phyloP scores from a whole-genome alignment of 2,888 invertebrate species.

The Caenorhabditis panamensis region DNA sequence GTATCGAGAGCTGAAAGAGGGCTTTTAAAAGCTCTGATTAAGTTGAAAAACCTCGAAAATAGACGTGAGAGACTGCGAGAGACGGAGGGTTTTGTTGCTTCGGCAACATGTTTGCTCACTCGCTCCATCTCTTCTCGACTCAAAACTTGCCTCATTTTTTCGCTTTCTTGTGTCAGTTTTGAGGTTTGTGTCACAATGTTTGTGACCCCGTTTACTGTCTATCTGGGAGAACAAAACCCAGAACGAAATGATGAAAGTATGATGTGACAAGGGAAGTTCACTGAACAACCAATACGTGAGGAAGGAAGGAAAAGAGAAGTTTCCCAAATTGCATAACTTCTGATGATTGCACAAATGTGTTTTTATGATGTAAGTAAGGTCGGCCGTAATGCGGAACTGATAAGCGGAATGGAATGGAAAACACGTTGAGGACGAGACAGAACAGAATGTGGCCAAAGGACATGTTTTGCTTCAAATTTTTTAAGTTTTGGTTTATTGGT shows the following conservation, averaged over 20 bases:
- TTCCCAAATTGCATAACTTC: neutral
- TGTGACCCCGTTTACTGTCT: neutral
- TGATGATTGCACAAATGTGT: too few relatives aligned
- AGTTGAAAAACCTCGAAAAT: too few relatives aligned
- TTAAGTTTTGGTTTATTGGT: too few relatives aligned
- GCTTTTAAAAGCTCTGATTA: too few relatives aligned
- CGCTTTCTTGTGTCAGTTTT: neutral
- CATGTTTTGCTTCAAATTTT: neutral
- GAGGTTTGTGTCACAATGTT: neutral
- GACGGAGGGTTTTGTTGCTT: neutral
- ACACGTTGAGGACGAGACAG: neutral
- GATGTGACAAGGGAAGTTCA: neutral
- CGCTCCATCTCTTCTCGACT: too few relatives aligned
- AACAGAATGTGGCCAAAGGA: neutral
- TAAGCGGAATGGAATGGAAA: constrained; percentile 1
- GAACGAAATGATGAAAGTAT: neutral
- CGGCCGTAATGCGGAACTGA: neutral
- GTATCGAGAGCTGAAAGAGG: neutral
- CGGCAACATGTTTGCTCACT: constrained; percentile 6
- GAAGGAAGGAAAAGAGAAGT: neutral
- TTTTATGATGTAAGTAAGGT: constrained; percentile 1
- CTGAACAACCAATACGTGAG: neutral
- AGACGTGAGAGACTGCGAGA: neutral
- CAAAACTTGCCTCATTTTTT: too few relatives aligned
- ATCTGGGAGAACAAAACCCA: neutral